Percentiles rank a stretch among this genome's conserved stretches.
Evolutionary conservation across 2,888 invertebrate genomes (phyloP).

Genomic region (Sminthurides aquaticus): DNA sequence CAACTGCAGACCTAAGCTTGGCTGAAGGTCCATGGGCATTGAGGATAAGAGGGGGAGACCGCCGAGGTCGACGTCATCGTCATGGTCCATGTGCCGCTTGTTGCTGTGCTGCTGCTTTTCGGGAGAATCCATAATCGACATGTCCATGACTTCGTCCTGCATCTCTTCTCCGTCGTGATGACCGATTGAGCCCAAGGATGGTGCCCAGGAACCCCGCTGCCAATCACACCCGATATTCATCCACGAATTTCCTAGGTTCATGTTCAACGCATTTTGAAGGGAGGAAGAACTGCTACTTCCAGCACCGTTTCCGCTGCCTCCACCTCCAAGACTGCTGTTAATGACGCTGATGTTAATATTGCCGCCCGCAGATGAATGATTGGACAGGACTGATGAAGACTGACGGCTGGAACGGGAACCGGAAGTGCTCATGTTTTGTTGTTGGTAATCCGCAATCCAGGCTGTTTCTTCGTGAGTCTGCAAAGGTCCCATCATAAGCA

Average conservation of each 20-base stretch:
- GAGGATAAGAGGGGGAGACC: constrained; percentile 34
- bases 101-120: constrained; percentile 13
- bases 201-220: constrained; percentile 23
- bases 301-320: neutral
- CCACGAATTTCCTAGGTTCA: constrained; percentile 25
- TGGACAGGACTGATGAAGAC: neutral
- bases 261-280: constrained; percentile 7
- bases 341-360: neutral
- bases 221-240: constrained; percentile 22
- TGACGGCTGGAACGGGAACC: neutral
- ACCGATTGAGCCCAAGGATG: neutral
- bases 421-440: constrained; percentile 13
- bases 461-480: constrained; percentile 34
- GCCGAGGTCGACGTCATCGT: constrained; percentile 14
- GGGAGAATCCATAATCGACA: constrained; percentile 36
- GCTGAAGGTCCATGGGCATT: constrained; percentile 41
- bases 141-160: constrained; percentile 42
- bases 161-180: constrained; percentile 25
- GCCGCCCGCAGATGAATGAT: neutral
- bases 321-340: constrained; percentile 1
- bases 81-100: constrained; percentile 11
- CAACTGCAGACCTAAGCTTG: constrained; percentile 24
- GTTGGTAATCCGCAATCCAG: constrained; percentile 22
- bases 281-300: neutral
- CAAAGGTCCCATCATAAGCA: constrained; percentile 40